Percentiles rank a stretch among this genome's conserved stretches.
These are phyloP conservation scores for Nomada lathburiana DNA, from an alignment of 2,888 invertebrate genomes.

Conservation along the genomic window DNA sequence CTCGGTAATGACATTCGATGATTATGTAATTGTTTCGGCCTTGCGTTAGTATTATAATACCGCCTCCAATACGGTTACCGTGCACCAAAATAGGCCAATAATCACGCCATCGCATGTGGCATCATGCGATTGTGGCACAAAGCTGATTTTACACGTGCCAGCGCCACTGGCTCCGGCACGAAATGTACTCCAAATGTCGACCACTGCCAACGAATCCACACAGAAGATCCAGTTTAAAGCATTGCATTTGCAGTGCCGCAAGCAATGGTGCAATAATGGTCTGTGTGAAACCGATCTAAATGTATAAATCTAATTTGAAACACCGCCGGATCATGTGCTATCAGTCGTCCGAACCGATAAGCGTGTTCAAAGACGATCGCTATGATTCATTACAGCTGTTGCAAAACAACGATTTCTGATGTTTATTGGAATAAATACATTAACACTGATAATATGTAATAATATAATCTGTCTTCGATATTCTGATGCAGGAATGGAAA, in stretches of 20 bases:
- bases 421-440: too few relatives aligned
- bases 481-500: too few relatives aligned
- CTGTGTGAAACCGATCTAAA: constrained; percentile 52
- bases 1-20: neutral
- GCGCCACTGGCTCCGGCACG: constrained; percentile 8
- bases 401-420: neutral
- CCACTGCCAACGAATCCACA: constrained; percentile 21
- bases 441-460: too few relatives aligned
- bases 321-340: constrained; percentile 7
- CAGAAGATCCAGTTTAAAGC: constrained; percentile 45
- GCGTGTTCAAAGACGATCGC: neutral
- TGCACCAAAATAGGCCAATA: constrained; percentile 39
- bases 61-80: neutral
- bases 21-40: neutral
- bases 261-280: constrained; percentile 43
- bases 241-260: constrained; percentile 34
- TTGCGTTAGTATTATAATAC: neutral
- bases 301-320: constrained; percentile 50
- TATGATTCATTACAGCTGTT: neutral
- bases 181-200: constrained; percentile 33
- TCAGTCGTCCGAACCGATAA: neutral
- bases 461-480: too few relatives aligned
- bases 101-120: constrained; percentile 18
- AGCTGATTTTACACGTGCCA: constrained; percentile 46
- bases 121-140: constrained; percentile 35